Evolutionary conservation across 2,888 invertebrate genomes (phyloP).

Genomic region (Amorpha juglandis): DNA sequence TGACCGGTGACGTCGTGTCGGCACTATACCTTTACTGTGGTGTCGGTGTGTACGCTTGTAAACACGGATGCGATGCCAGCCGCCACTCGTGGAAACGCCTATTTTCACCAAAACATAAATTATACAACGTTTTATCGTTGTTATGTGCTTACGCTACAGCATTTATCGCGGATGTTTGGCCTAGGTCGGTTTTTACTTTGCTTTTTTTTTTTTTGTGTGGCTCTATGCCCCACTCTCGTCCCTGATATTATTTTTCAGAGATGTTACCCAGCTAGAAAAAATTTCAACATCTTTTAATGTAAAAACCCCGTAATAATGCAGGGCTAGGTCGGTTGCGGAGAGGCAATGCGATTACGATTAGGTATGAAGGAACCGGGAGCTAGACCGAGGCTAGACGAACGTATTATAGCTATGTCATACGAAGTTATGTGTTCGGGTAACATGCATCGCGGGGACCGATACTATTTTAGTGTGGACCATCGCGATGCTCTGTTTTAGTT

Average conservation of each 20-base stretch:
- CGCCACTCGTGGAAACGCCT: constrained; percentile 43
- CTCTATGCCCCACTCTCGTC: no score
- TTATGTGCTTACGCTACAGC: neutral
- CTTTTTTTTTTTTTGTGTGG: no score
- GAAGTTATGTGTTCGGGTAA: constrained; percentile 35
- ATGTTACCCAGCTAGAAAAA: no score
- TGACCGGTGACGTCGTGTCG: constrained; percentile 70
- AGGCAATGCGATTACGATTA: neutral
- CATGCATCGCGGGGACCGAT: constrained; percentile 55
- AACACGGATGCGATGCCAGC: constrained; percentile 66
- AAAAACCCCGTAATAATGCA: no score
- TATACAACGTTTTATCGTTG: constrained; percentile 6
- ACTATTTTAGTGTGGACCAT: constrained; percentile 74
- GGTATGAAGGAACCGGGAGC: neutral
- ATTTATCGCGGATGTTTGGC: neutral
- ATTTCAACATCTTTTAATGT: no score
- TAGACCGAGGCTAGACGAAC: constrained; percentile 12
- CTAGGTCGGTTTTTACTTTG: constrained; percentile 15
- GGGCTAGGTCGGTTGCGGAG: constrained; percentile 7
- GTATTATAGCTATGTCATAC: constrained; percentile 3
- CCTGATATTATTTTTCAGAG: no score
- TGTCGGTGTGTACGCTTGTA: constrained; percentile 69
- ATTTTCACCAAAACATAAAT: constrained; percentile 41
- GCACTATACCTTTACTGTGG: no score
- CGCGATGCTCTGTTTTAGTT: constrained; percentile 69